These are phyloP conservation scores for Acropternis orthonyx DNA, from an alignment of 2,797 vertebrate species.

Conservation along the genomic window DNA sequence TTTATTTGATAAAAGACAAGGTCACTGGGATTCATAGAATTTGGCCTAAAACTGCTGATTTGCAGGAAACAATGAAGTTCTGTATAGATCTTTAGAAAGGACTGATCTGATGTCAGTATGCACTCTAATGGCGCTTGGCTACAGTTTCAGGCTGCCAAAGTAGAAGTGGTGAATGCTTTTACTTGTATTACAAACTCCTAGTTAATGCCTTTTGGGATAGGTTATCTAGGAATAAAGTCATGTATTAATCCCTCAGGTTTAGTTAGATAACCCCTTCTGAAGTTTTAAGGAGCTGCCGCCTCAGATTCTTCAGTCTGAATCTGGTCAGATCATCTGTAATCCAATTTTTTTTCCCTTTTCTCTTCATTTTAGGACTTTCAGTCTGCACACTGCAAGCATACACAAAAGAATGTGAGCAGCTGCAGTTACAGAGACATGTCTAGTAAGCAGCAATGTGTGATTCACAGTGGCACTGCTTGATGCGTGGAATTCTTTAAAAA, in stretches of 20 bases:
- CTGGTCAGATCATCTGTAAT: neutral
- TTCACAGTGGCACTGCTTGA: neutral
- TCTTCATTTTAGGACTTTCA: neutral
- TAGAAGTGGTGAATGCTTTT: neutral
- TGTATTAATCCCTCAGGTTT: slow-evolving; percentile 17
- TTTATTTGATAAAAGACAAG: slow-evolving; percentile 29
- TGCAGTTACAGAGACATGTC: neutral
- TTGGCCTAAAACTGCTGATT: slow-evolving; percentile 8
- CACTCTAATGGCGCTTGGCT: neutral
- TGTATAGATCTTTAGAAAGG: slow-evolving; percentile 6
- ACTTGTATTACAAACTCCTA: neutral
- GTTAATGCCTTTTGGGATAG: neutral
- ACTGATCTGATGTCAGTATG: neutral
- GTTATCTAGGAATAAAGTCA: neutral
- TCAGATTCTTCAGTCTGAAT: neutral
- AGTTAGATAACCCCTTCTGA: neutral
- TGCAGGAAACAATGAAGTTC: slow-evolving; percentile 3
- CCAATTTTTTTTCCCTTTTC: neutral
- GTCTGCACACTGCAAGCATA: neutral
- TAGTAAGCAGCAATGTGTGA: neutral
- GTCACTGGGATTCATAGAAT: neutral
- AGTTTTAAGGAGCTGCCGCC: neutral
- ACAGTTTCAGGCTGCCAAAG: neutral
- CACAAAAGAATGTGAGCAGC: neutral
- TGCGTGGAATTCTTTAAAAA: neutral